Evolutionary conservation across 2,113 vertebrate species (phyloP).

Genomic region (Oceanodroma tethys): DNA sequence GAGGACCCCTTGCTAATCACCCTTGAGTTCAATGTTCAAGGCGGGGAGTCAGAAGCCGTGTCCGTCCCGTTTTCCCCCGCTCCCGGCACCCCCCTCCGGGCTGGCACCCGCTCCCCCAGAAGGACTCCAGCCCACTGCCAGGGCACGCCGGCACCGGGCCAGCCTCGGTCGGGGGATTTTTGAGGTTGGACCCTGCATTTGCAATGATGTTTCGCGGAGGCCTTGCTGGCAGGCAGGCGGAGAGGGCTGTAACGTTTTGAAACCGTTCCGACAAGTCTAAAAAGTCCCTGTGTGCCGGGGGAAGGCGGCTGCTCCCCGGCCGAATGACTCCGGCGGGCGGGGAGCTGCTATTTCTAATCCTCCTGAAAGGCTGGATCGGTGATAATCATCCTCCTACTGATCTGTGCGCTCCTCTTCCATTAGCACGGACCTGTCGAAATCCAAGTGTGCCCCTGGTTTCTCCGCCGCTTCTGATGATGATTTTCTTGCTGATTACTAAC

Average conservation of each 20-base stretch:
- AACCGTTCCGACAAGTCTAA: background rate
- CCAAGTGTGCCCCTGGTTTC: background rate
- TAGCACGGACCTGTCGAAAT: background rate
- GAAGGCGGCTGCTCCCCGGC: background rate
- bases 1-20: background rate
- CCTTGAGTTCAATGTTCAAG: background rate
- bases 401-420: background rate
- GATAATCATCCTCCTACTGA: background rate
- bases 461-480: background rate
- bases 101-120: background rate
- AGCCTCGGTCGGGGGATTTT: background rate
- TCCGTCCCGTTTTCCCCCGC: too few relatives aligned
- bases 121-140: background rate
- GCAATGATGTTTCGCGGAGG: background rate
- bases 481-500: constrained; percentile 31
- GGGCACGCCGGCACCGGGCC: background rate
- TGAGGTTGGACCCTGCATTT: background rate
- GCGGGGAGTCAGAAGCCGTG: background rate
- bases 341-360: background rate
- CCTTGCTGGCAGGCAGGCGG: background rate
- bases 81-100: background rate
- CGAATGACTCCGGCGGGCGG: background rate
- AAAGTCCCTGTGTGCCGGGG: background rate
- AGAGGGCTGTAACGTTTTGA: background rate
- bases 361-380: background rate